Evolutionary conservation across 2,113 vertebrate genomes (phyloP).

Genomic region (Coptodon rendalli): DNA sequence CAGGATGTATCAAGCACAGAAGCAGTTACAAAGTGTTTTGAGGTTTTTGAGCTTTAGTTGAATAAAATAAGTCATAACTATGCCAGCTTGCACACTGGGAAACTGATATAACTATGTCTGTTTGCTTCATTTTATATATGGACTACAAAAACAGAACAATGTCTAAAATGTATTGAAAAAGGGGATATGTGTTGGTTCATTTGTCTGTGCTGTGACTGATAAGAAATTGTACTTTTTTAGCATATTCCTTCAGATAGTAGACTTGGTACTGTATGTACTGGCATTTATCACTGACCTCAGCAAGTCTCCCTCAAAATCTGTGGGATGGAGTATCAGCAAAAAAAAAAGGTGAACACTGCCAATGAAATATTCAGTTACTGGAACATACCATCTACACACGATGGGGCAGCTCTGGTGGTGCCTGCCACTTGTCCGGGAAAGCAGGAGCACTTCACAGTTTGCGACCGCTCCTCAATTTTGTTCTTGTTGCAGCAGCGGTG

Average conservation of each 20-base stretch:
- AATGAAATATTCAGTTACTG: not conserved
- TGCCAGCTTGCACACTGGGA: not conserved
- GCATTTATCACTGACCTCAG: not conserved
- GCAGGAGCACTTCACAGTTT: constrained; percentile 98
- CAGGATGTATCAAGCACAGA: not conserved
- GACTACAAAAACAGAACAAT: not conserved
- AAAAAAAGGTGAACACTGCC: not conserved
- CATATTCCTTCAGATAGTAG: not conserved
- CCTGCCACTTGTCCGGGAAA: constrained; percentile 97
- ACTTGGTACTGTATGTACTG: not conserved
- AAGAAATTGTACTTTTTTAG: not conserved
- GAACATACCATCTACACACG: constrained; percentile 92
- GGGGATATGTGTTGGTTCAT: not conserved
- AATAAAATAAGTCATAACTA: accelerated
- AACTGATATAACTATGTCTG: not conserved
- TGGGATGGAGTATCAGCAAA: not conserved
- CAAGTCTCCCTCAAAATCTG: not conserved
- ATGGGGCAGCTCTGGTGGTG: constrained; percentile 91
- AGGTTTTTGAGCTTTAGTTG: not conserved
- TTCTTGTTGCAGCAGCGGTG: constrained; percentile 99
- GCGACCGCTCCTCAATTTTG: constrained; percentile 97
- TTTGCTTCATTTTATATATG: accelerated
- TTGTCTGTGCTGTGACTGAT: not conserved
- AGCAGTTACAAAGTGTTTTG: not conserved
- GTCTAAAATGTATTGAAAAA: accelerated